These are phyloP conservation scores for Zosterops japonicus DNA, from an alignment of 2,113 vertebrate genomes.

Conservation along the genomic window DNA sequence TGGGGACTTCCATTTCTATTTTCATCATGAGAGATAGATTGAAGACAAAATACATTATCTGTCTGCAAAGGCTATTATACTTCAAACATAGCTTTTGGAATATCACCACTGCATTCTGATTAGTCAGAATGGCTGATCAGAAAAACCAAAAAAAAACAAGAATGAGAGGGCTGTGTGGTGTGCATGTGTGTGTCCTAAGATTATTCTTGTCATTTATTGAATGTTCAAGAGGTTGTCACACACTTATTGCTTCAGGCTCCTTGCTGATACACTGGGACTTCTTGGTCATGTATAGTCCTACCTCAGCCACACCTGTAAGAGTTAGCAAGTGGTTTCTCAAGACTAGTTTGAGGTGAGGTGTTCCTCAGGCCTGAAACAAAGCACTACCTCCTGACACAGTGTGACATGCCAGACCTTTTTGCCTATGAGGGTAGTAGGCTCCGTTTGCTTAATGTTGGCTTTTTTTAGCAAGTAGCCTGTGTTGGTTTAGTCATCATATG, in stretches of 20 bases:
- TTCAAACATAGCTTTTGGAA: slow-evolving; percentile 35
- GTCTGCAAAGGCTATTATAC: neutral
- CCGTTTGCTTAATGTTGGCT: neutral
- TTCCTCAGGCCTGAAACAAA: neutral
- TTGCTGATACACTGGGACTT: neutral
- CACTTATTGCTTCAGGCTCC: neutral
- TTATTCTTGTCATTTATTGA: neutral
- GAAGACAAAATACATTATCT: slow-evolving; percentile 45
- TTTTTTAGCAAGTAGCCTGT: neutral
- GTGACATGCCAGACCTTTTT: neutral
- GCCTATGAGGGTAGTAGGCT: neutral
- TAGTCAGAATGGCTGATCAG: neutral
- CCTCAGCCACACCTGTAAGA: neutral
- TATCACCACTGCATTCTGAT: neutral
- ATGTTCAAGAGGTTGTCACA: neutral
- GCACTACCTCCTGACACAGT: neutral
- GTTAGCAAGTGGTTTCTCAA: neutral
- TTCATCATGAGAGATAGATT: slow-evolving; percentile 11
- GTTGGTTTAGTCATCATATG: neutral
- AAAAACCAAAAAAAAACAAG: neutral
- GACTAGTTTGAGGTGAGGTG: neutral
- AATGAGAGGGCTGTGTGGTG: neutral
- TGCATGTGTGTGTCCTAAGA: neutral
- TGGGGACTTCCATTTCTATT: slow-evolving; percentile 28
- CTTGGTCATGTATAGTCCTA: neutral